Percentiles rank a stretch among this genome's conserved stretches.
These are phyloP conservation scores for Lonchura striata DNA, from an alignment of 2,113 vertebrate genomes.

Conservation along the genomic window DNA sequence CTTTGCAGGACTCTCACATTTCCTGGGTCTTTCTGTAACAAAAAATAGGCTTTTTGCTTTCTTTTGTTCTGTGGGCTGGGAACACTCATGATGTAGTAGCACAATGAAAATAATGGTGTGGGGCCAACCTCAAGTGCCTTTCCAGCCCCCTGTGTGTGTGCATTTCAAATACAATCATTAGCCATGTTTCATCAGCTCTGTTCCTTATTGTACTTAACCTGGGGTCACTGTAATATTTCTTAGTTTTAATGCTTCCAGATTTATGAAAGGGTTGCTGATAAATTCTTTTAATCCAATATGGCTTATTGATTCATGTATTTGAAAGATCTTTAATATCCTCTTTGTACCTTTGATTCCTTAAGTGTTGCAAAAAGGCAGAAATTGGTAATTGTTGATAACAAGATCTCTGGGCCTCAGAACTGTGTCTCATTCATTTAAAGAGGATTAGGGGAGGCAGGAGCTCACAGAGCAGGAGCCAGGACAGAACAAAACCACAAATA, in stretches of 20 bases:
- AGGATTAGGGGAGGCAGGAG: slow-evolving; percentile 78
- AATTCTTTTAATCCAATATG: slow-evolving; percentile 55
- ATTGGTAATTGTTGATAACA: slow-evolving; percentile 69
- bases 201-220: slow-evolving; percentile 37
- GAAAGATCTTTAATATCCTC: slow-evolving; percentile 49
- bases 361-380: slow-evolving; percentile 72
- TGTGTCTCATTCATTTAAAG: slow-evolving; percentile 73
- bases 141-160: neutral
- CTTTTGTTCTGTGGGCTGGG: neutral
- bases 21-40: neutral
- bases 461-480: slow-evolving; percentile 73
- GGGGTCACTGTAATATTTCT: slow-evolving; percentile 43
- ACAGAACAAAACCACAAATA: slow-evolving; percentile 80
- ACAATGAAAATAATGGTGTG: neutral
- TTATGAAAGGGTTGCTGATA: slow-evolving; percentile 44
- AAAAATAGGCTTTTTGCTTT: neutral
- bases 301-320: slow-evolving; percentile 50
- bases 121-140: neutral
- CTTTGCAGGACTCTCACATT: neutral
- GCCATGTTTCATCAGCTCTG: slow-evolving; percentile 21
- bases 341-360: slow-evolving; percentile 66
- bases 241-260: slow-evolving; percentile 33
- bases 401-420: slow-evolving; percentile 72
- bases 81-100: neutral
- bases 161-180: neutral